Conservation (phyloP, 2,888 invertebrate genomes). For the Macrophya alboannulata region DNA sequence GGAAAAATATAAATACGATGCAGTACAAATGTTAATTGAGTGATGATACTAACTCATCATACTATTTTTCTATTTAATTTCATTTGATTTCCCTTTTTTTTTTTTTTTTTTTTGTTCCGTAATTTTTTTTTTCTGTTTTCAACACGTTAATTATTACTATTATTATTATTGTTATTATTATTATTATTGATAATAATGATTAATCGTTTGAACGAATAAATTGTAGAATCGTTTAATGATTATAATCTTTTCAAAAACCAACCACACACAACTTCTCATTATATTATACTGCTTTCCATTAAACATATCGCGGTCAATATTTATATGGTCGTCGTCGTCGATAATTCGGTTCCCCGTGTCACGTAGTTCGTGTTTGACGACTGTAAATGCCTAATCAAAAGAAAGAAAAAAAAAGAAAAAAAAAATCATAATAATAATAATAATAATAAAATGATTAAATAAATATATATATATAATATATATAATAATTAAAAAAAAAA, state of each 20-base stretch:
- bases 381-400: constrained; percentile 28
- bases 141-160: not conserved
- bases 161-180: too few species aligned
- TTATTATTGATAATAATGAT: not conserved
- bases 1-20: constrained; percentile 36
- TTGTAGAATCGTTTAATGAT: not conserved
- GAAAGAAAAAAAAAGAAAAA: too few species aligned
- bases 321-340: not conserved
- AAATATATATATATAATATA: too few species aligned
- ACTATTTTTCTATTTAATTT: constrained; percentile 26
- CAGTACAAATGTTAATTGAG: constrained; percentile 48
- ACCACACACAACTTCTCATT: not conserved
- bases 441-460: not conserved
- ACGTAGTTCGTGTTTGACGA: constrained; percentile 6
- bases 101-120: not conserved
- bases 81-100: not conserved
- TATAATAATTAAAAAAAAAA: not conserved
- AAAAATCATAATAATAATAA: not conserved
- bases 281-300: not conserved
- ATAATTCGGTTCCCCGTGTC: constrained; percentile 4
- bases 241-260: not conserved
- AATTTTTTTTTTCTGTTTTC: not conserved
- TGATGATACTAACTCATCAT: constrained; percentile 29
- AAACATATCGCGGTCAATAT: constrained; percentile 26
- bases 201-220: constrained; percentile 16